A percentile compares a stretch with the other conserved stretches of the same genome.
phyloP scores from a whole-genome alignment of 1,140 invertebrate genomes.

The Tachypleus tridentatus region DNA sequence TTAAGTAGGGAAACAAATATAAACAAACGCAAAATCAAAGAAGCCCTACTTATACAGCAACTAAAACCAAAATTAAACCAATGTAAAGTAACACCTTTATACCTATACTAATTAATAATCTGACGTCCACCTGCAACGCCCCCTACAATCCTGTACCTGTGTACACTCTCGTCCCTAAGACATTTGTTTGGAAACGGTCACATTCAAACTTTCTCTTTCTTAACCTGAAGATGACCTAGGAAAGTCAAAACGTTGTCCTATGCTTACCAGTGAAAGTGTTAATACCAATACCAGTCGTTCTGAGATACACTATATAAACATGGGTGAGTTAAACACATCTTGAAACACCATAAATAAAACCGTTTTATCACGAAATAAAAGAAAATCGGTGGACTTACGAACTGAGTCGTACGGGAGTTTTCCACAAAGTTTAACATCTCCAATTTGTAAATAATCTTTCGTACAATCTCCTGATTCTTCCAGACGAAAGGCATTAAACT shows the following conservation, averaged over 20 bases:
- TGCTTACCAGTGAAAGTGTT: neutral
- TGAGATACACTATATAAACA: neutral
- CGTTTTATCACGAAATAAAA: neutral
- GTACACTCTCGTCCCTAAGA: too few relatives aligned
- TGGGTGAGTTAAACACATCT: neutral
- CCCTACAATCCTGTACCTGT: too few relatives aligned
- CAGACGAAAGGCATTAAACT: slow-evolving; percentile 23
- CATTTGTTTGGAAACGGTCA: too few relatives aligned
- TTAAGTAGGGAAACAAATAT: too few relatives aligned
- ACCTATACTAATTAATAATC: too few relatives aligned
- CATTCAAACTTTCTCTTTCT: neutral
- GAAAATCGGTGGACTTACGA: slow-evolving; percentile 18
- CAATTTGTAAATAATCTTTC: slow-evolving; percentile 25
- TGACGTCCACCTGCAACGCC: too few relatives aligned
- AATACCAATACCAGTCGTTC: neutral
- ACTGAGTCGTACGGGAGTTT: slow-evolving; percentile 23
- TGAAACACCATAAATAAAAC: neutral
- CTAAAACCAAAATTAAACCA: too few relatives aligned
- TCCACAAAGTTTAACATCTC: slow-evolving; percentile 22
- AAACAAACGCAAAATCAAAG: too few relatives aligned
- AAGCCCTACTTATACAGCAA: too few relatives aligned
- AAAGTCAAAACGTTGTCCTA: neutral
- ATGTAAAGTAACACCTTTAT: too few relatives aligned
- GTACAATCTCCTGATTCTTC: slow-evolving; percentile 24
- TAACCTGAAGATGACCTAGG: neutral